A percentile compares a stretch with the other conserved stretches of the same genome.
phyloP scores from a whole-genome alignment of 64 coral and sea anemone genomes.

The Anthopleura sola region DNA sequence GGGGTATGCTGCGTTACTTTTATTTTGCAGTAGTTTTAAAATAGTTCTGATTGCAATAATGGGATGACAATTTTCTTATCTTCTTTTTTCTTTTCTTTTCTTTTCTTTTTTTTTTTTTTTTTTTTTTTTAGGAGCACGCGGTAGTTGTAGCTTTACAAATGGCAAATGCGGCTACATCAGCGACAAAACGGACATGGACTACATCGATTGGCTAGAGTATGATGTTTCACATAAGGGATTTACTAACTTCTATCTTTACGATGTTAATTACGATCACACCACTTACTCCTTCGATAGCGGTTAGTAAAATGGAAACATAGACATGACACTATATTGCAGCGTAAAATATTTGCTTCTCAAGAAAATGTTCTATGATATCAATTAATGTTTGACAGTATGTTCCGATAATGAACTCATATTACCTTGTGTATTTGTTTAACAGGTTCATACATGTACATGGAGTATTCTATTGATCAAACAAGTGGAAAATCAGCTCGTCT shows the following conservation, averaged over 20 bases:
- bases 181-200: background rate
- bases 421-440: background rate
- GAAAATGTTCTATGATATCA: no score
- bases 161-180: background rate
- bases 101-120: no score
- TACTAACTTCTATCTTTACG: no score
- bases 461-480: background rate
- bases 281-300: background rate
- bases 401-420: no score
- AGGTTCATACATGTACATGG: background rate
- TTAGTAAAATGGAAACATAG: background rate
- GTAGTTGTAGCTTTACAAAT: background rate
- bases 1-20: background rate
- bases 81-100: no score
- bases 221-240: no score
- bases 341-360: no score
- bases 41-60: no score
- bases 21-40: no score
- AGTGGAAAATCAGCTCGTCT: background rate
- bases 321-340: no score
- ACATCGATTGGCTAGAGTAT: background rate
- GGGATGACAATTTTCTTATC: no score
- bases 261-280: background rate
- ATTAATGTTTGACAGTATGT: no score
- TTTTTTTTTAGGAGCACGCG: background rate